phyloP scores from a whole-genome alignment of 2,113 vertebrate species.

The Gallinago undulata region DNA sequence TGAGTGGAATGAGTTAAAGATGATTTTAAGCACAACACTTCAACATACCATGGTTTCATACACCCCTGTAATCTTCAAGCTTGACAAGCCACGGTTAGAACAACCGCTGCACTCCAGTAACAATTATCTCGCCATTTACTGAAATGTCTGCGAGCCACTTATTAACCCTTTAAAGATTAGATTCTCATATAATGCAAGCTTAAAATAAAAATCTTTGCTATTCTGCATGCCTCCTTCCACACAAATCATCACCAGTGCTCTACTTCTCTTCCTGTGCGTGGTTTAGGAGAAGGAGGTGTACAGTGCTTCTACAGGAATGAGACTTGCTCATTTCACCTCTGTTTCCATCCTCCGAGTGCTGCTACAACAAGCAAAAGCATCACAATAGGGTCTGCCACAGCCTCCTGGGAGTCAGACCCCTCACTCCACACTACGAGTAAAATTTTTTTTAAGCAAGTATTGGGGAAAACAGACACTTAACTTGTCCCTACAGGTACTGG shows the following conservation, averaged over 20 bases:
- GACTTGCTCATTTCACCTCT: background rate
- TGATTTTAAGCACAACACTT: background rate
- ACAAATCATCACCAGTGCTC: background rate
- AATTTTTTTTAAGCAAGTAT: background rate
- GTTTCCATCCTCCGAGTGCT: background rate
- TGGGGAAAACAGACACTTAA: background rate
- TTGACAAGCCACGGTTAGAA: background rate
- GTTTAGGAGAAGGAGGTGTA: background rate
- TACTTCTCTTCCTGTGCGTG: background rate
- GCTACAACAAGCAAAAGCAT: background rate
- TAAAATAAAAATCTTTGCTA: background rate
- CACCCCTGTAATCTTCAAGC: background rate
- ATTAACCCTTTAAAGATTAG: background rate
- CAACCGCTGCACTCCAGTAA: background rate
- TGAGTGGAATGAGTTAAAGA: conserved; percentile 1
- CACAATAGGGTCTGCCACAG: background rate
- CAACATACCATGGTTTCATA: background rate
- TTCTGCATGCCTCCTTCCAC: background rate
- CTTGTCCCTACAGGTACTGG: background rate
- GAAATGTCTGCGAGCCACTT: background rate
- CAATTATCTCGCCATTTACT: background rate
- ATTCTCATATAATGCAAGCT: background rate
- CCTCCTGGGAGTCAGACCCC: too few relatives aligned
- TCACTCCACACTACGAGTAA: background rate
- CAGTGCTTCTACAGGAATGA: accelerated